Base-by-base conservation (phyloP, 2,113 vertebrate genomes). In the Stercorarius parasiticus region DNA sequence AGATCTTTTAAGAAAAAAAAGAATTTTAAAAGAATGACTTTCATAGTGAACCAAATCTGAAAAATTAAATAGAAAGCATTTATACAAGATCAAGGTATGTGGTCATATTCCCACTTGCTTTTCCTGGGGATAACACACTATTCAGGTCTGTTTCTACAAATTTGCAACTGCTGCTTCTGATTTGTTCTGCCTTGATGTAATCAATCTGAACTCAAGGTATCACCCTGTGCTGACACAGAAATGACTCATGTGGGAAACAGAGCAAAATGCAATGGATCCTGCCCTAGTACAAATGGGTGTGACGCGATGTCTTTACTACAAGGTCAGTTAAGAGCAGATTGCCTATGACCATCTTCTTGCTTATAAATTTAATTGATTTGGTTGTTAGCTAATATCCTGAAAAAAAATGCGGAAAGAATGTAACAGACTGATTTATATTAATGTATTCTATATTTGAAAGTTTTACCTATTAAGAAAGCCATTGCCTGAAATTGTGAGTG, bases 381-480 rank as follows among this genome's bases (percentile, higher is more conserved):
- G 23, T 79, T 95, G 89, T 83, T 90, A 93, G 45, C 10, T 94
- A 93, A 85, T 43, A 81, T 65, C 45, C 53, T 82, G 43, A 66
- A 53, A 52, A 34, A 78, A 86, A 65, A 50, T 65, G 5, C 3
- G 1, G 62, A 59, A 95, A 86, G 45, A 88, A 82, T 95, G 19
- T 36, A 88, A 88, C 67, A 62, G 72, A 58, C 70, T 53, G 84
- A 86, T 96, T 95, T 65, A 79, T 92, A 88, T 96, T 96, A 86
- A 91, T 93, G 92, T 88, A 65, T 94, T 92, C 62, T 90, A 40
- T 34, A 30, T 91, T 92, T 26, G 22, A 97, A 94, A 96, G 50
- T 92, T 97, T 96, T 84, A 93, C 76, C 38, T 89, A 27, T 70
- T 78, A 94, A 84, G 56, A 87, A 96, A 97, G 77, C 72, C 47